Conservation (phyloP, 2,113 vertebrate species). For the Leucoraja erinaceus region DNA sequence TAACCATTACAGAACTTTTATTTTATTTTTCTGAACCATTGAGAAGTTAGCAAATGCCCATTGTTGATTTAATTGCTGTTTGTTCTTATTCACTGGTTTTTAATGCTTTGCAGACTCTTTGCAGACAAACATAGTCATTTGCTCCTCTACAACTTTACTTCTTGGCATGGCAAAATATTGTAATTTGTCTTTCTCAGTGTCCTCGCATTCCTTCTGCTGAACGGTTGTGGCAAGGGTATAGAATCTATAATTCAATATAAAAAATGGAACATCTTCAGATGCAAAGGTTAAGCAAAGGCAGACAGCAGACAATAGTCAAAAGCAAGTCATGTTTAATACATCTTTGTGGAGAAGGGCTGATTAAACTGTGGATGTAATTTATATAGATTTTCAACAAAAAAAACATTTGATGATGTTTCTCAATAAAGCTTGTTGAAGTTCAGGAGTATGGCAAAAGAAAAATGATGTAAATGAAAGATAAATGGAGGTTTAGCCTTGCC, state of each 20-base stretch:
- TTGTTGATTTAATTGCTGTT: too few species aligned
- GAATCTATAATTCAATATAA: not conserved
- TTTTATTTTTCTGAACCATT: not conserved
- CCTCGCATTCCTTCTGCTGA: not conserved
- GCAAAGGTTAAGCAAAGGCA: too few species aligned
- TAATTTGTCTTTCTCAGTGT: not conserved
- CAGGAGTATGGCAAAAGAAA: not conserved
- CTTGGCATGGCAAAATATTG: too few species aligned
- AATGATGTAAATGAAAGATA: too few species aligned
- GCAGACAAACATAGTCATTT: too few species aligned
- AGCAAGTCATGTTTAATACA: not conserved
- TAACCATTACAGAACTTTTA: not conserved
- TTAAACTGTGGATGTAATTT: not conserved
- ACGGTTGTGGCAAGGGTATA: not conserved
- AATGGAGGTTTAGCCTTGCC: too few species aligned
- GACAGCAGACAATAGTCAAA: not conserved
- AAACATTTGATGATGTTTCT: not conserved
- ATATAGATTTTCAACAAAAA: not conserved
- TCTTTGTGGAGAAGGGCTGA: not conserved
- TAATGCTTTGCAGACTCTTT: too few species aligned
- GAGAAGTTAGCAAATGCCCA: too few species aligned
- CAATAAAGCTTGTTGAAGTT: not conserved
- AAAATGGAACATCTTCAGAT: too few species aligned
- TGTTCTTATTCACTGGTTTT: too few species aligned
- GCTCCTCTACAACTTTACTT: too few species aligned